These are phyloP conservation scores for Phrynocephalus guinanensis DNA, from an alignment of 2,797 vertebrate species.

Conservation along the genomic window DNA sequence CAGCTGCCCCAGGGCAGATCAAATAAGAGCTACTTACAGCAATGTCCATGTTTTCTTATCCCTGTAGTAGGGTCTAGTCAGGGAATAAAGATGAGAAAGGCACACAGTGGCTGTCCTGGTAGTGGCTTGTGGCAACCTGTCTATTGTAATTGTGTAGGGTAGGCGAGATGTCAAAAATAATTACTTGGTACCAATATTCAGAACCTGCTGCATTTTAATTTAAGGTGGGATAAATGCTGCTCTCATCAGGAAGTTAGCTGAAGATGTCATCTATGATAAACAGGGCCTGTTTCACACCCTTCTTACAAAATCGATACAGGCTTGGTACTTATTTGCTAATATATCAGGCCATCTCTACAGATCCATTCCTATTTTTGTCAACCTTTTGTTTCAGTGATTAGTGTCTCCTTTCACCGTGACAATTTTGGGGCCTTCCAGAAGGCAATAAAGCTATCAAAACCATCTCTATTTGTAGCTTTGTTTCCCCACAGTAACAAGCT, in stretches of 20 bases:
- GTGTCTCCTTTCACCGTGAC: constrained; percentile 15
- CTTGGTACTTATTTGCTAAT: constrained; percentile 20
- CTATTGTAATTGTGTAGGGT: constrained; percentile 1
- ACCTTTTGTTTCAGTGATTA: constrained; percentile 32
- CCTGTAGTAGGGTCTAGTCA: background rate
- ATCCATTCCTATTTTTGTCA: background rate
- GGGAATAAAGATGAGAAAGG: constrained; percentile 26
- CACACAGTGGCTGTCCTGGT: background rate
- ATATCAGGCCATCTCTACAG: constrained; percentile 22
- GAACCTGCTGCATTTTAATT: constrained; percentile 32
- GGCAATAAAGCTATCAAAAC: constrained; percentile 23
- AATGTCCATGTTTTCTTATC: background rate
- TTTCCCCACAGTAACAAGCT: constrained; percentile 29
- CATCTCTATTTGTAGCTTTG: constrained; percentile 37
- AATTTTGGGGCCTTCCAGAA: constrained; percentile 16
- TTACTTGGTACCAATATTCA: constrained; percentile 24
- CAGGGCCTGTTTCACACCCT: constrained; percentile 18
- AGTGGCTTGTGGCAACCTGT: background rate
- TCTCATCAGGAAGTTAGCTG: constrained; percentile 34
- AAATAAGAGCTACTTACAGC: background rate
- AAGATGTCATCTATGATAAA: constrained; percentile 29
- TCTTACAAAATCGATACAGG: constrained; percentile 23
- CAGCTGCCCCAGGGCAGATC: background rate
- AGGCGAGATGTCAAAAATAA: constrained; percentile 26
- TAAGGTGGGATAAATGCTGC: background rate